Base-by-base conservation (phyloP, 2,797 vertebrate species). In the Melanogrammus aeglefinus region DNA sequence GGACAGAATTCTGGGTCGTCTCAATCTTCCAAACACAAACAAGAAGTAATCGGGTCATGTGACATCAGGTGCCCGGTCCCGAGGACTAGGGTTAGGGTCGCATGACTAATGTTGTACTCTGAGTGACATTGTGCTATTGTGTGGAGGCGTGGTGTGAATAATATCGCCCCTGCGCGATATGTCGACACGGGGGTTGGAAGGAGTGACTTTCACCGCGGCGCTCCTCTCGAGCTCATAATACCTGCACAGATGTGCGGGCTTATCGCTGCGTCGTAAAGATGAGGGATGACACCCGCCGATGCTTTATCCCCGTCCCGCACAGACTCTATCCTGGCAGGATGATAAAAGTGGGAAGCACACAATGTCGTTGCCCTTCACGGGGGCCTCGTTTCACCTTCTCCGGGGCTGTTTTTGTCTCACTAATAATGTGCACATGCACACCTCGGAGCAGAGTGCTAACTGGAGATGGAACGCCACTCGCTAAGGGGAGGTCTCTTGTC, bases 261-360 rank as follows among this genome's bases (percentile, higher is more conserved):
- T 38, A 74, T 80, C 57, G 41, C 79, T 51, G 78, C 81, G 83
- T 83, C 81, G 86, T 90, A 89, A 88, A 92, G 73, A 86, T 89
- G 82, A 90, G 70, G 3, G 82, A 89, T 83, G 83, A 86, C 78
- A 1, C 1, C 47, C 78, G 36, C 57, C 73, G 77, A 76, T 38
- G 44, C 75, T 75, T 35, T 18, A 66, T 74, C 77, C 79, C 77
- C 44, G 77, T 74, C 83, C 84, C 74, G 69, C 82, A 79, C 83
- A 75, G 72, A 73, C 80, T 57, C 29, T 66, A 76, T 84, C 80
- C 82, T 75, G 77, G 70, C 83, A 81, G 75, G 81, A 81, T 74
- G 31, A 70, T 87, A 83, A 91, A 88, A 85, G 78, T 79, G 81
- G 83, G 80, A 72, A 87, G 80, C 80, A 79, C 75, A 88, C 82